Evolutionary conservation across 2,888 invertebrate species (phyloP).

Genomic region (Thysanoteuthis rhombus): DNA sequence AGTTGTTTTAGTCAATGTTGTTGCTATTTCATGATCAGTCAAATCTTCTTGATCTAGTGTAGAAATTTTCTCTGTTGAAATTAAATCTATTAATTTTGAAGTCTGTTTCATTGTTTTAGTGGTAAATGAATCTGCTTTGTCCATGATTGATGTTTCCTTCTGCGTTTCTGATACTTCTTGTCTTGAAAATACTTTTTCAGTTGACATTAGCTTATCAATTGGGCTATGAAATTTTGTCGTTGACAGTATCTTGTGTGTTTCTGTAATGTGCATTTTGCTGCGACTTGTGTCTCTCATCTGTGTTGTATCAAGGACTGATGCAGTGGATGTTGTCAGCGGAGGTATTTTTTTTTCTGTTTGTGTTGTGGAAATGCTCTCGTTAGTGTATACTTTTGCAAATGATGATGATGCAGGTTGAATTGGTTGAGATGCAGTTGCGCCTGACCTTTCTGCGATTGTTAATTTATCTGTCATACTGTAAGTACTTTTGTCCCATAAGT

Average conservation of each 20-base stretch:
- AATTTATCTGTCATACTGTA: too few relatives aligned
- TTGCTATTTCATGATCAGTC: background rate
- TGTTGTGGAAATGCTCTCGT: background rate
- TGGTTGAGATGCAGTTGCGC: background rate
- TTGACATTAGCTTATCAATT: background rate
- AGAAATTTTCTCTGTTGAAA: background rate
- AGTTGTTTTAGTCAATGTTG: background rate
- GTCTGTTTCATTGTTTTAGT: background rate
- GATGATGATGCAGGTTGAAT: background rate
- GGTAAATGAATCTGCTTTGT: background rate
- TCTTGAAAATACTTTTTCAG: background rate
- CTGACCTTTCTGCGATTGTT: too few relatives aligned
- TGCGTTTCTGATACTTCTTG: background rate
- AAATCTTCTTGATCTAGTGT: background rate
- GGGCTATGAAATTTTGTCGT: background rate
- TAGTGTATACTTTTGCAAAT: background rate
- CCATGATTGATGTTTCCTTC: background rate
- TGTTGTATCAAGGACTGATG: too few relatives aligned
- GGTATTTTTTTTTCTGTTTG: background rate
- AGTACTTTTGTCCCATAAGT: too few relatives aligned
- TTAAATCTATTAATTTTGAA: background rate
- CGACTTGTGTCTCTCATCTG: too few relatives aligned
- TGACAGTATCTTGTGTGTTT: background rate
- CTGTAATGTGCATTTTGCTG: too few relatives aligned
- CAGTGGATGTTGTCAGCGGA: background rate